Percentiles rank a stretch among this genome's conserved stretches.
Conservation (phyloP, 2,888 invertebrate species). For the Chymomyza caudatula region DNA sequence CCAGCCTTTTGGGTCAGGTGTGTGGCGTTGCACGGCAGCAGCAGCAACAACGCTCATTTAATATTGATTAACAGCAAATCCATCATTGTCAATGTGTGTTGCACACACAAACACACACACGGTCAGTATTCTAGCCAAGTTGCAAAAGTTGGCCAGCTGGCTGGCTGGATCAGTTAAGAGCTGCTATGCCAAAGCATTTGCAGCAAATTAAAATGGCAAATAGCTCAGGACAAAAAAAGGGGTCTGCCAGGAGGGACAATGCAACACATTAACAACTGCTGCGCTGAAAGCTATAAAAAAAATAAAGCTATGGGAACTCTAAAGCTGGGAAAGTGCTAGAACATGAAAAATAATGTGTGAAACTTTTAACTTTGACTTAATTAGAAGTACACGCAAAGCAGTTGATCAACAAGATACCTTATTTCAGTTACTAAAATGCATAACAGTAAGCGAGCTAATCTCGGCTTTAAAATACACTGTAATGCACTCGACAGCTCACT, state of each 20-base stretch:
- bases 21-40: neutral
- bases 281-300: conserved; percentile 28
- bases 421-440: too few relatives aligned
- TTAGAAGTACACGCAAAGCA: conserved; percentile 53
- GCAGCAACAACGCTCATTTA: conserved; percentile 44
- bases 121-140: neutral
- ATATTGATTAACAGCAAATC: conserved; percentile 71
- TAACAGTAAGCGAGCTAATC: too few relatives aligned
- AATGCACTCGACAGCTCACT: too few relatives aligned
- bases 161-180: neutral
- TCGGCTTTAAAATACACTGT: too few relatives aligned
- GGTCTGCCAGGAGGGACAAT: neutral
- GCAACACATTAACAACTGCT: conserved; percentile 20
- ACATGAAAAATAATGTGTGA: neutral
- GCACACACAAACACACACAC: neutral
- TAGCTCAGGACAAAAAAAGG: conserved; percentile 30
- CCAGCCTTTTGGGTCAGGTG: neutral
- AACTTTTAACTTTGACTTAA: conserved; percentile 57
- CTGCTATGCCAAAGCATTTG: neutral
- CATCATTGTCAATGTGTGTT: conserved; percentile 66
- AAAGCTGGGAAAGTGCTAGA: too few relatives aligned
- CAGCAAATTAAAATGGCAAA: conserved; percentile 36
- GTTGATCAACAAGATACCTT: neutral
- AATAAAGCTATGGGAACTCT: neutral
- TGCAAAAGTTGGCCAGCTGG: neutral